A percentile compares a stretch with the other conserved stretches of the same genome.
These are phyloP conservation scores for Slavum lentiscoides DNA, from an alignment of 2,888 invertebrate genomes.

Conservation along the genomic window DNA sequence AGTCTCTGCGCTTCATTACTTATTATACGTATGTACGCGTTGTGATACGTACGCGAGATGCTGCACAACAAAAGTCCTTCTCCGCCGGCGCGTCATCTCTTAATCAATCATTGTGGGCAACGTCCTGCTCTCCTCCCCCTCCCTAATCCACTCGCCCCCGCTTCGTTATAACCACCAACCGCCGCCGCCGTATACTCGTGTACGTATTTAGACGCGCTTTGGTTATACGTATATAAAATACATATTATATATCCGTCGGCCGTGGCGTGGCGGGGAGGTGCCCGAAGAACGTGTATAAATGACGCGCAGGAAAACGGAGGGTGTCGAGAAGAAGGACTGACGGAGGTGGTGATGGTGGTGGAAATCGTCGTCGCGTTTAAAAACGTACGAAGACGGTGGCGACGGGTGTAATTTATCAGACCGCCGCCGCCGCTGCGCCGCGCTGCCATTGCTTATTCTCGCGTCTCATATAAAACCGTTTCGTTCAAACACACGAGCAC, in stretches of 20 bases:
- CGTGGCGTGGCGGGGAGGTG: no score
- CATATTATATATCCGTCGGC: no score
- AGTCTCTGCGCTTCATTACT: no score
- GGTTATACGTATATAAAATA: no score
- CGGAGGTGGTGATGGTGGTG: background rate
- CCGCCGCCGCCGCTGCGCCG: constrained; percentile 8
- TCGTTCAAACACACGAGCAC: background rate
- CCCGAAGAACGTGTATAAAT: background rate
- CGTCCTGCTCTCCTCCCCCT: background rate
- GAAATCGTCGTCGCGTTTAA: constrained; percentile 23
- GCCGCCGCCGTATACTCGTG: background rate
- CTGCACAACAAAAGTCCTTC: constrained; percentile 38
- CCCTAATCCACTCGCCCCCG: no score
- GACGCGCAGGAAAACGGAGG: no score
- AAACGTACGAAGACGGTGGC: constrained; percentile 33
- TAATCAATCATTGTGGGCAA: constrained; percentile 46
- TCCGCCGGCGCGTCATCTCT: constrained; percentile 38
- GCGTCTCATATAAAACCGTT: background rate
- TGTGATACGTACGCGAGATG: background rate
- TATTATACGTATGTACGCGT: no score
- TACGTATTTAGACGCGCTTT: no score
- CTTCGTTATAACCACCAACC: no score
- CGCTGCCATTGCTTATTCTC: background rate
- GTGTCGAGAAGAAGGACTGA: background rate
- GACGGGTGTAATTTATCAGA: constrained; percentile 44